Evolutionary conservation across 2,888 invertebrate genomes (phyloP), one percentile per base, ranked within the genome.

Genomic region (Ormyrus pomaceus): DNA sequence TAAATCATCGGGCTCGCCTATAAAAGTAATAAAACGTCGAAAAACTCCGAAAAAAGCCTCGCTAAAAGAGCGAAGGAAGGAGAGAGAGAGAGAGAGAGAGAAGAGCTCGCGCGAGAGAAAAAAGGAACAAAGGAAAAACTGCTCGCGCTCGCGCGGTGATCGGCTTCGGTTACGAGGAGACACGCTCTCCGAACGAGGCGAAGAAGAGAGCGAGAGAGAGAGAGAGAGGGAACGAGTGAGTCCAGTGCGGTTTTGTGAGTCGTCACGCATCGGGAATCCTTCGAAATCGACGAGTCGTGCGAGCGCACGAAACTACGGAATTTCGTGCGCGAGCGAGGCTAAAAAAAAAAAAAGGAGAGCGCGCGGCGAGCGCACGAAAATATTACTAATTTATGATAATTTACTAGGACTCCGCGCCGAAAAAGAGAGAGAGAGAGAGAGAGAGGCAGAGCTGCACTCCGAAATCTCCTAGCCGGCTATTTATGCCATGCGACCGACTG

Each of bases 311-410:
- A 83, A 84, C 83, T 79, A 72, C 79, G 83, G 85, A 86, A 85
- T 85, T 85, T 85, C 82, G 79, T 83, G 66, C 68, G 64, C 68
- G 55, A 48, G 80, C 65, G 76, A 68, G 64, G 7, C 71, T 9
- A 45, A 46, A 13, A 69, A 46, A 69, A 75, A 34, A 51, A 59
- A 8, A 75, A 11, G 45, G 19, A 13, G 45, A 55, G 9, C n/a
- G 11, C 68, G 50, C 62, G 68, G 77, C 70, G 78, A 58, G 66
- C 82, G 83, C 84, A 85, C 83, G 82, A 85, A 88, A 88, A 87
- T 88, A 87, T 87, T 84, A 87, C 86, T 85, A 87, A 87, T 87
- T 87, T 88, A 88, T 88, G 87, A 86, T 87, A 88, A 88, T 88
- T 88, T 85, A 83, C 84, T 84, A 83, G 85, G 19, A 56, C 73